A percentile compares a stretch with the other conserved stretches of the same genome.
These are phyloP conservation scores for Microhierax caerulescens DNA, from an alignment of 2,797 vertebrate genomes.

Conservation along the genomic window DNA sequence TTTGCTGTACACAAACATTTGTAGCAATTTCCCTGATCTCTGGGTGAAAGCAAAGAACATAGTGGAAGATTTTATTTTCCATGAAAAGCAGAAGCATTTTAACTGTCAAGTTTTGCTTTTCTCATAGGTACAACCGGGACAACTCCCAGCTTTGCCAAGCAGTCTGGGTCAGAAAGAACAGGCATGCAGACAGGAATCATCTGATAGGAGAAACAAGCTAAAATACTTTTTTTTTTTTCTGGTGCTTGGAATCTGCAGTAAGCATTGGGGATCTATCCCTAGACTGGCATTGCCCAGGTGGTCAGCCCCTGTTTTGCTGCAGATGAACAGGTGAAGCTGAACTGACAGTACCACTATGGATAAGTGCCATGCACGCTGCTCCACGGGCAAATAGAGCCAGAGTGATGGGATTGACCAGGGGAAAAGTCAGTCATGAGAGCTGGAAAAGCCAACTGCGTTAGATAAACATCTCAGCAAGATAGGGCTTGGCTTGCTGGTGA, in stretches of 20 bases:
- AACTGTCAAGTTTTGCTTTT: not conserved
- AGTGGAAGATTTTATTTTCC: not conserved
- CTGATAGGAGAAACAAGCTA: not conserved
- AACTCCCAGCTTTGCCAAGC: not conserved
- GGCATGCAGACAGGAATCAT: not conserved
- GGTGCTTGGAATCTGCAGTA: not conserved
- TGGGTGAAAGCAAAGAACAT: not conserved
- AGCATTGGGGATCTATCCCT: not conserved
- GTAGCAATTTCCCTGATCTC: slow-evolving; percentile 2
- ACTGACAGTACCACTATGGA: not conserved
- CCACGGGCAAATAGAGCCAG: not conserved
- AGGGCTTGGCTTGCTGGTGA: not conserved
- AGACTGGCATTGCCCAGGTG: not conserved
- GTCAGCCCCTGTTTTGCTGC: not conserved
- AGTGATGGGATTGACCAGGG: not conserved
- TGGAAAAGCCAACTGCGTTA: not conserved
- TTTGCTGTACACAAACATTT: not conserved
- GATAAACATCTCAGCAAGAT: not conserved
- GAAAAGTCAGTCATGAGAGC: not conserved
- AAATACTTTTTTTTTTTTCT: not conserved
- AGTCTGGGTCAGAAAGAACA: not conserved
- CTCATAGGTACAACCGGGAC: not conserved
- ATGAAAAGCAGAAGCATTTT: not conserved
- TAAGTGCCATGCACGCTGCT: not conserved
- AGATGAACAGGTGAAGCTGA: not conserved